A percentile compares a stretch with the other conserved stretches of the same genome.
These are phyloP conservation scores for Xanthostigma xanthostigma DNA, from an alignment of 2,888 invertebrate genomes.

Conservation along the genomic window DNA sequence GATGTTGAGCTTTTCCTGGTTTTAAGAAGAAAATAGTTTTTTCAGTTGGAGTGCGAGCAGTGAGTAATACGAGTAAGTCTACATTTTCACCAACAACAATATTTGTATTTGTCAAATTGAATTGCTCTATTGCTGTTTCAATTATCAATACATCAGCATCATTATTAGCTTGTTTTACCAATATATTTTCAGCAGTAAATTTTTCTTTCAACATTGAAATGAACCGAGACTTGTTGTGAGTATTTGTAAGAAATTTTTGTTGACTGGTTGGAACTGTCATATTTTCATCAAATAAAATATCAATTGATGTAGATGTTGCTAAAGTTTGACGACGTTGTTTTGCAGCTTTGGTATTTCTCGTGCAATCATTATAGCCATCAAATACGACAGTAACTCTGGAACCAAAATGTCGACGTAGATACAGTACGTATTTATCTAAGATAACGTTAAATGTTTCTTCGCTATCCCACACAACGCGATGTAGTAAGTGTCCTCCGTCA, in stretches of 20 bases:
- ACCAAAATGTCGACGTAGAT: conserved; percentile 16
- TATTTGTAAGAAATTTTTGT: conserved; percentile 18
- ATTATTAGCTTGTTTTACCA: conserved; percentile 18
- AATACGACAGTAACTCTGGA: conserved; percentile 15
- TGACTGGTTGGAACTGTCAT: conserved; percentile 17
- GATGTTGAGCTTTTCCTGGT: conserved; percentile 14
- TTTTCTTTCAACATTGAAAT: conserved; percentile 16
- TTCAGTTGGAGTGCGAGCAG: conserved; percentile 13
- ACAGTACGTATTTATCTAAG: too few species aligned
- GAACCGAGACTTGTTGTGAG: conserved; percentile 19
- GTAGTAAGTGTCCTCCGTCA: too few species aligned
- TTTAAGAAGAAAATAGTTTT: conserved; percentile 16
- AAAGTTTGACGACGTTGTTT: conserved; percentile 15
- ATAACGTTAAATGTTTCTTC: too few species aligned
- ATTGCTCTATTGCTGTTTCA: conserved; percentile 14
- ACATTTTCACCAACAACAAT: conserved; percentile 19
- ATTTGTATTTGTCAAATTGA: conserved; percentile 12
- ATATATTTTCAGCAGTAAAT: conserved; percentile 18
- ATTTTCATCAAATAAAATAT: conserved; percentile 18
- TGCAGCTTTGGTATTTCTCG: conserved; percentile 16
- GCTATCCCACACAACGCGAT: too few species aligned
- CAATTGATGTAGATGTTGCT: conserved; percentile 17
- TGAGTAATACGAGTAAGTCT: conserved; percentile 15
- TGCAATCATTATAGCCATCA: conserved; percentile 18
- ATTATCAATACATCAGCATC: too few species aligned